Evolutionary conservation across 2,797 vertebrate genomes (phyloP).

Genomic region (Columba guinea): DNA sequence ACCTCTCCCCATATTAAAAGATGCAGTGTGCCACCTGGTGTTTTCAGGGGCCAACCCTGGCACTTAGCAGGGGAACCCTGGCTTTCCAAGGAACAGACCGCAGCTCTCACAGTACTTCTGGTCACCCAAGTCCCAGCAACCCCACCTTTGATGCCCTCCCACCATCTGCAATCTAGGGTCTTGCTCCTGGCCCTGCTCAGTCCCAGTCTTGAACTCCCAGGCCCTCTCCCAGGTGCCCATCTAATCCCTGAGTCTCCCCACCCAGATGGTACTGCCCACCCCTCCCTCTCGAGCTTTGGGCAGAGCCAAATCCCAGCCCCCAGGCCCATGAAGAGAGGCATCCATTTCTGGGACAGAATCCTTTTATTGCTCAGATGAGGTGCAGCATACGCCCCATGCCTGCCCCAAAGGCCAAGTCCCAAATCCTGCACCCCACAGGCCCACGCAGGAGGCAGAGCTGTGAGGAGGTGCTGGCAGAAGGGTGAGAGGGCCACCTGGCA

Average conservation of each 20-base stretch:
- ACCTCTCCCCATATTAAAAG: neutral
- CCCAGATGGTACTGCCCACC: neutral
- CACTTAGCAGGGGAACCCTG: neutral
- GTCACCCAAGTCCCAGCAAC: neutral
- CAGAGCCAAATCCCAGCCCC: constrained; percentile 41
- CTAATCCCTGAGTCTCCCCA: neutral
- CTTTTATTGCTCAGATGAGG: constrained; percentile 54
- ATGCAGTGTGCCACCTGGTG: neutral
- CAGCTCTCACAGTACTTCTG: neutral
- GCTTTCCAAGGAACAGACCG: neutral
- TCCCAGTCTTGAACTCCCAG: neutral
- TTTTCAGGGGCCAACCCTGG: neutral
- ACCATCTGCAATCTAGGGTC: neutral
- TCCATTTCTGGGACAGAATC: constrained; percentile 61
- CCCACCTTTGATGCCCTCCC: neutral
- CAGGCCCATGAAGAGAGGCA: constrained; percentile 63
- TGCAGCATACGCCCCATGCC: neutral
- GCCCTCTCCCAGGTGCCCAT: neutral
- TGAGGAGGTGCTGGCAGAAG: neutral
- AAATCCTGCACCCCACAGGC: neutral
- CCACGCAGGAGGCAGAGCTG: neutral
- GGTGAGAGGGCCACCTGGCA: neutral
- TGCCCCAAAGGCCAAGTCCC: neutral
- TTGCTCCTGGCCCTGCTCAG: neutral
- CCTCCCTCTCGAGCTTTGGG: constrained; percentile 1